These are phyloP conservation scores for Quadriops clusia DNA, from an alignment of 2,888 invertebrate genomes.

Conservation along the genomic window DNA sequence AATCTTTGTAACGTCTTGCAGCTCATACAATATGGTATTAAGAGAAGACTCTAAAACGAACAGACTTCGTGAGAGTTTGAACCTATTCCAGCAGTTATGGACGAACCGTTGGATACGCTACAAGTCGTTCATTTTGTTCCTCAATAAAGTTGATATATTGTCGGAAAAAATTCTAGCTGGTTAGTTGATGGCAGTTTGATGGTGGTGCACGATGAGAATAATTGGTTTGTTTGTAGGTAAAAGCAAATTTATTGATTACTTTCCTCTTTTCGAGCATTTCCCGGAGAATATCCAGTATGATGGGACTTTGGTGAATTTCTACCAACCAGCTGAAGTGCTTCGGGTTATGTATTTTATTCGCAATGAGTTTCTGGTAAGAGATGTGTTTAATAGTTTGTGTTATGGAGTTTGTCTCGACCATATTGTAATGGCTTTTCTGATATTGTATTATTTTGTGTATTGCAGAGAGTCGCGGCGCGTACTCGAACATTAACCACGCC, in stretches of 20 bases:
- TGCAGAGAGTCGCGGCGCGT: no score
- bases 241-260: constrained; percentile 98
- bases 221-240: constrained; percentile 83
- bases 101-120: constrained; percentile 99
- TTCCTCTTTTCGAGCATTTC: constrained; percentile 61
- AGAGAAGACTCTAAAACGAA: constrained; percentile 99
- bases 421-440: constrained; percentile 98
- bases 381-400: no score
- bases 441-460: no score
- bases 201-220: no score
- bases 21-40: constrained; percentile 99
- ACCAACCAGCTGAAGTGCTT: constrained; percentile 88
- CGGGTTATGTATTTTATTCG: constrained; percentile 99
- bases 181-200: no score
- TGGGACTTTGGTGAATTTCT: no score
- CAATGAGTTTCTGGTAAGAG: constrained; percentile 93
- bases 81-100: constrained; percentile 99
- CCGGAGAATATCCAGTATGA: no score
- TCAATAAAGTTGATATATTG: constrained; percentile 98
- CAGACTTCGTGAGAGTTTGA: constrained; percentile 93
- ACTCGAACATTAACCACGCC: no score
- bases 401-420: constrained; percentile 63
- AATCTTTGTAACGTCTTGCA: constrained; percentile 99
- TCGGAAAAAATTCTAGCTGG: constrained; percentile 97
- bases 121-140: constrained; percentile 98